These are phyloP conservation scores for Catharus minimus DNA, from an alignment of 2,113 vertebrate species.

Conservation along the genomic window DNA sequence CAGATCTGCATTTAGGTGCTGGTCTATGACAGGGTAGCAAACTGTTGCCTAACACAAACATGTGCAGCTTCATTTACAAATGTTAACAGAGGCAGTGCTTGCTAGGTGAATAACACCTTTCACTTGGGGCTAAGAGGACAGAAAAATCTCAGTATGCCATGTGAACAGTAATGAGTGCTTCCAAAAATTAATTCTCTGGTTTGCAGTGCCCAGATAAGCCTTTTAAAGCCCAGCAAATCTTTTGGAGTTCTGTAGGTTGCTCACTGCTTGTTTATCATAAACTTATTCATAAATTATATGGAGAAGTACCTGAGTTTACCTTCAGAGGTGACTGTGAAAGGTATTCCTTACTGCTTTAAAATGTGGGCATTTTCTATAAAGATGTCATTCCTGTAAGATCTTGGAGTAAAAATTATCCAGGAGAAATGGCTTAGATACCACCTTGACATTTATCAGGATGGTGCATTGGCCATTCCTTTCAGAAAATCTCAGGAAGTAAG, in stretches of 20 bases:
- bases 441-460: not conserved
- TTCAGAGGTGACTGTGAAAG: not conserved
- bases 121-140: not conserved
- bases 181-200: not conserved
- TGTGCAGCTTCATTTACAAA: not conserved
- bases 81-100: not conserved
- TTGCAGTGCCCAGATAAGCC: not conserved
- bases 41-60: not conserved
- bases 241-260: not conserved
- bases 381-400: not conserved
- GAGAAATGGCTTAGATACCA: not conserved
- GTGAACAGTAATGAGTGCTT: rapidly evolving
- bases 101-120: not conserved
- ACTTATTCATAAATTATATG: not conserved
- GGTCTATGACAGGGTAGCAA: not conserved
- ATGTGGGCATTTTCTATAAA: not conserved
- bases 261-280: not conserved
- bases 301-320: not conserved
- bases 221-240: not conserved
- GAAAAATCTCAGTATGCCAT: not conserved
- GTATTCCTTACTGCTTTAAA: not conserved
- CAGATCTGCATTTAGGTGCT: not conserved
- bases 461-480: not conserved
- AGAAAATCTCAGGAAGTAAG: not conserved
- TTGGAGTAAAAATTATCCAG: not conserved